Percentiles rank a stretch among this genome's conserved stretches.
These are phyloP conservation scores for Chelidonichthys spinosus DNA, from an alignment of 2,797 vertebrate species.

Conservation along the genomic window DNA sequence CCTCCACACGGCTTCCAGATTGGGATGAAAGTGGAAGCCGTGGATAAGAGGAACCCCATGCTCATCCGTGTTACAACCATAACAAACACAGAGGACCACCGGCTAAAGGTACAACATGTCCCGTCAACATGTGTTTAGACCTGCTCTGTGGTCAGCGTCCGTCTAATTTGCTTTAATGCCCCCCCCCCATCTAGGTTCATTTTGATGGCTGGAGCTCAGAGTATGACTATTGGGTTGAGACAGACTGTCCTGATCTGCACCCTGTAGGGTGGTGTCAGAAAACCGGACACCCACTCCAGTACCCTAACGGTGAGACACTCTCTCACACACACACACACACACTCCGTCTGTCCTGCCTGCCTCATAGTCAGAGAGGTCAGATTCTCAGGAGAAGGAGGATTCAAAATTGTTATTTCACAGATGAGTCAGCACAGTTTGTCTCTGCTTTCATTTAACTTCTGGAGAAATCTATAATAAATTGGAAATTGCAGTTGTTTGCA, in stretches of 20 bases:
- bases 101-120: constrained; percentile 85
- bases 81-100: constrained; percentile 86
- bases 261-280: constrained; percentile 92
- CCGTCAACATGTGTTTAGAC: neutral
- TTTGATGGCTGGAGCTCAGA: constrained; percentile 90
- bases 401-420: constrained; percentile 28
- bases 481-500: constrained; percentile 32
- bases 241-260: constrained; percentile 89
- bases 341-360: neutral
- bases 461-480: constrained; percentile 30
- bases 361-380: constrained; percentile 8
- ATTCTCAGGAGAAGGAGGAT: constrained; percentile 4
- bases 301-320: constrained; percentile 83
- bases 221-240: constrained; percentile 91
- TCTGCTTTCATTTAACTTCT: constrained; percentile 29
- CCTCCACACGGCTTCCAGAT: constrained; percentile 90
- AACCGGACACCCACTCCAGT: constrained; percentile 89
- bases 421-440: constrained; percentile 41
- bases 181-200: constrained; percentile 81
- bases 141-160: neutral
- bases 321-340: constrained; percentile 2
- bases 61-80: constrained; percentile 90
- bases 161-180: constrained; percentile 4
- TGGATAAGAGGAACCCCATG: constrained; percentile 92
- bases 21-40: constrained; percentile 91